Percentiles rank a stretch among this genome's conserved stretches.
Conservation (phyloP, 2,888 invertebrate genomes). For the Agrenia bidenticulata region DNA sequence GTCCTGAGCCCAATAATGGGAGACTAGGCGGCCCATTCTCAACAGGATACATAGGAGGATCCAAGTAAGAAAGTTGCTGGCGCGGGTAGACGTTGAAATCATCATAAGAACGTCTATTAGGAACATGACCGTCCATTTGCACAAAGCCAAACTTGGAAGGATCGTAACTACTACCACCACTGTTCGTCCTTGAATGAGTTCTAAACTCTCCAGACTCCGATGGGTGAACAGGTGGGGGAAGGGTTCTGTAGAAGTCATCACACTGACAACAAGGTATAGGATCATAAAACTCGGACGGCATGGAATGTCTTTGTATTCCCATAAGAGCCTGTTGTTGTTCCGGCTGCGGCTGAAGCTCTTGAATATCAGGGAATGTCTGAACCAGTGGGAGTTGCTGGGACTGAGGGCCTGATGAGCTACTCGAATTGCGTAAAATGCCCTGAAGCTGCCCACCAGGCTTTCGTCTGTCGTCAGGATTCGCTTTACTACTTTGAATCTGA, state of each 20-base stretch:
- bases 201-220: not conserved
- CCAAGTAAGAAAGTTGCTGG: not conserved
- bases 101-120: not conserved
- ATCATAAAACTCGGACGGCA: conserved; percentile 53
- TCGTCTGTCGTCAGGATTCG: conserved; percentile 15
- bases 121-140: not conserved
- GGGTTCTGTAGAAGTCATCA: conserved; percentile 45
- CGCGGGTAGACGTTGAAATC: not conserved
- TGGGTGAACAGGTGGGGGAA: conserved; percentile 23
- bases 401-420: not conserved
- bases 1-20: not conserved
- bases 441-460: conserved; percentile 37
- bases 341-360: not conserved
- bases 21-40: not conserved
- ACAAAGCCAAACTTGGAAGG: not conserved
- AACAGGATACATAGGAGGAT: not conserved
- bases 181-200: conserved; percentile 1
- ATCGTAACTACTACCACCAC: not conserved
- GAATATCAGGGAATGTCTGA: conserved; percentile 14
- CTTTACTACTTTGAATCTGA: not conserved
- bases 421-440: conserved; percentile 46
- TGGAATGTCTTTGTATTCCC: conserved; percentile 44
- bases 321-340: not conserved
- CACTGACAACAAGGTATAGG: conserved; percentile 47
- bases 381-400: conserved; percentile 22